These are phyloP conservation scores for Bembecia ichneumoniformis DNA, from an alignment of 2,888 invertebrate species.

Conservation along the genomic window DNA sequence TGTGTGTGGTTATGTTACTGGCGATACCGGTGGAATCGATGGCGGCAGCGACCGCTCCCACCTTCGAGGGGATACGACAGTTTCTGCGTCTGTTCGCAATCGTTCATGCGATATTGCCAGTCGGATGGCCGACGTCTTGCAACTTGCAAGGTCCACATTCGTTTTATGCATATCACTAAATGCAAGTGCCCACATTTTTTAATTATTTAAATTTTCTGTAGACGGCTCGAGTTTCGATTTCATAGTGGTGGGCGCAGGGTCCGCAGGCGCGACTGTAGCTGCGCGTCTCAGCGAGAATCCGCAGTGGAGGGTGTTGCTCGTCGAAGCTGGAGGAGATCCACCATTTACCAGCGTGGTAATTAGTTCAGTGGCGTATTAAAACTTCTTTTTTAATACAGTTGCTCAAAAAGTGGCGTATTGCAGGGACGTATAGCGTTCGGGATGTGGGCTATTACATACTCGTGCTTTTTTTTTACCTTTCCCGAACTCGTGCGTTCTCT, in stretches of 20 bases:
- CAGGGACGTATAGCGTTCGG: no score
- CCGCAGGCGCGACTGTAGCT: slow-evolving; percentile 35
- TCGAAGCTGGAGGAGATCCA: slow-evolving; percentile 40
- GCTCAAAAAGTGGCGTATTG: no score
- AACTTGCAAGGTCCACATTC: slow-evolving; percentile 8
- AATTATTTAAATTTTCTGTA: slow-evolving; percentile 7
- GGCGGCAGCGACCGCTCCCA: no score
- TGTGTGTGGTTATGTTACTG: no score
- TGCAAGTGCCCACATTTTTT: neutral
- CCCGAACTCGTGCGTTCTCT: no score
- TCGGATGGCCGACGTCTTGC: neutral
- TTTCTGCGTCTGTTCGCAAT: neutral
- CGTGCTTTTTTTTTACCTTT: no score
- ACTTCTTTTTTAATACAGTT: no score
- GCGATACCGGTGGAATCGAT: no score
- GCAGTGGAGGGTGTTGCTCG: slow-evolving; percentile 25
- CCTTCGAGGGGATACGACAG: neutral
- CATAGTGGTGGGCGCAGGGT: slow-evolving; percentile 40
- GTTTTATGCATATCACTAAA: neutral
- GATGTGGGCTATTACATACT: no score
- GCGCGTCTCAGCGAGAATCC: slow-evolving; percentile 31
- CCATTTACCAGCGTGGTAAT: slow-evolving; percentile 35
- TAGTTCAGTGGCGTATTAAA: no score
- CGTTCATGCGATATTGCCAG: neutral
- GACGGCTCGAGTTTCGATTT: slow-evolving; percentile 38